These are phyloP conservation scores for Hoplostethus atlanticus DNA, from an alignment of 2,797 vertebrate species.

Conservation along the genomic window DNA sequence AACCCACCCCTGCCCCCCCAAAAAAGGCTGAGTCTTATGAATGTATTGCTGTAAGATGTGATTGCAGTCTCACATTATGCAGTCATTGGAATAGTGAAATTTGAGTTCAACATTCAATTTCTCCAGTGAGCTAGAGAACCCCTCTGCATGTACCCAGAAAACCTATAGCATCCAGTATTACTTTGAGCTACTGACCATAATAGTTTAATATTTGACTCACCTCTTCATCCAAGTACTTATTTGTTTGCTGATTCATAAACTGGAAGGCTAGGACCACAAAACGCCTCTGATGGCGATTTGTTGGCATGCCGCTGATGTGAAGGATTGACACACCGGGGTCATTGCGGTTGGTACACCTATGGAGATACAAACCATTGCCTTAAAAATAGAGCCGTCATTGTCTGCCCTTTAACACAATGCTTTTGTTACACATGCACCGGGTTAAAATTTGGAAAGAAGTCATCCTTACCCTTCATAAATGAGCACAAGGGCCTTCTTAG, in stretches of 20 bases:
- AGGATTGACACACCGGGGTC: slow-evolving; percentile 68
- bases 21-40: too few relatives aligned
- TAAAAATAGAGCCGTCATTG: too few relatives aligned
- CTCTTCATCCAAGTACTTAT: slow-evolving; percentile 79
- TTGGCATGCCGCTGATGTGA: slow-evolving; percentile 31
- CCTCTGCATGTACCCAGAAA: too few relatives aligned
- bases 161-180: too few relatives aligned
- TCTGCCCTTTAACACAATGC: too few relatives aligned
- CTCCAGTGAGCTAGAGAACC: too few relatives aligned
- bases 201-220: slow-evolving; percentile 65
- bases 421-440: too few relatives aligned
- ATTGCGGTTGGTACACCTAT: slow-evolving; percentile 79
- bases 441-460: not conserved
- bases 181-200: not conserved
- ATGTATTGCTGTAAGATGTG: too few relatives aligned
- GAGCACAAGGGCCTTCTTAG: slow-evolving; percentile 78
- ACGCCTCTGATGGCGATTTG: slow-evolving; percentile 62
- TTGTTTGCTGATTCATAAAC: slow-evolving; percentile 77
- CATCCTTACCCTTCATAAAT: slow-evolving; percentile 80
- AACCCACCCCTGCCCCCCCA: too few relatives aligned
- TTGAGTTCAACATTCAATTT: too few relatives aligned
- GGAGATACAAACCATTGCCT: not conserved
- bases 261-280: slow-evolving; percentile 79
- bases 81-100: too few relatives aligned
- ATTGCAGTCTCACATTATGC: too few relatives aligned